Evolutionary conservation across 1,140 invertebrate genomes (phyloP).

Genomic region (Drosophila hydei): DNA sequence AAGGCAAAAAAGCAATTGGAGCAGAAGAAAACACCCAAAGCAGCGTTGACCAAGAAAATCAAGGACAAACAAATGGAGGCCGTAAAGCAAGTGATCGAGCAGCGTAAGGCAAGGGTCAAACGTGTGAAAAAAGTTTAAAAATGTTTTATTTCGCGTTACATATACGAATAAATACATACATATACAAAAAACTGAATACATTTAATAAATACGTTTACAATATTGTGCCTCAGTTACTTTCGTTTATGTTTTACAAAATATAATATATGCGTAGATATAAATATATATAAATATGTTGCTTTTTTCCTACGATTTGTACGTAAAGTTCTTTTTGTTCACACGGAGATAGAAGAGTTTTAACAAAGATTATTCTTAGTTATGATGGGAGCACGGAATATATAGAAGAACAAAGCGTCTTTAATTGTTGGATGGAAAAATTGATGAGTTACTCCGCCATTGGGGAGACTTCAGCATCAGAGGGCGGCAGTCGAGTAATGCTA

Average conservation of each 20-base stretch:
- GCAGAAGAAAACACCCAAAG: slow-evolving; percentile 60
- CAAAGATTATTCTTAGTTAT: not conserved
- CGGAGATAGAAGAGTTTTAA: slow-evolving; percentile 5
- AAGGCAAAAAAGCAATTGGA: slow-evolving; percentile 66
- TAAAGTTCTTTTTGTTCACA: slow-evolving; percentile 37
- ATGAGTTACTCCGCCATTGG: slow-evolving; percentile 63
- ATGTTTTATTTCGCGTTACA: slow-evolving; percentile 35
- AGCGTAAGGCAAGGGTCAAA: slow-evolving; percentile 65
- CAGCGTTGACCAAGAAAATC: slow-evolving; percentile 67
- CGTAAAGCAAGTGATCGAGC: slow-evolving; percentile 66
- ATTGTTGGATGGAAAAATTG: too few relatives aligned
- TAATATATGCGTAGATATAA: slow-evolving; percentile 26
- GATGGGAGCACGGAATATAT: slow-evolving; percentile 21
- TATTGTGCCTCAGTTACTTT: slow-evolving; percentile 52
- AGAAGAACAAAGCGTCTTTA: slow-evolving; percentile 14
- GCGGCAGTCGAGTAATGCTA: slow-evolving; percentile 67
- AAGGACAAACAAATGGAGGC: slow-evolving; percentile 78
- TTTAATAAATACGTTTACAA: slow-evolving; percentile 65
- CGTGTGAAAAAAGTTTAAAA: slow-evolving; percentile 61
- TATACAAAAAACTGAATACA: slow-evolving; percentile 59
- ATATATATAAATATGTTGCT: slow-evolving; percentile 32
- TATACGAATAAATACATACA: slow-evolving; percentile 57
- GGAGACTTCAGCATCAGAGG: slow-evolving; percentile 61
- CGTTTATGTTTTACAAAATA: slow-evolving; percentile 44
- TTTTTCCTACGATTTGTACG: slow-evolving; percentile 41